phyloP scores from a whole-genome alignment of 2,797 vertebrate genomes.

The Balearica regulorum region DNA sequence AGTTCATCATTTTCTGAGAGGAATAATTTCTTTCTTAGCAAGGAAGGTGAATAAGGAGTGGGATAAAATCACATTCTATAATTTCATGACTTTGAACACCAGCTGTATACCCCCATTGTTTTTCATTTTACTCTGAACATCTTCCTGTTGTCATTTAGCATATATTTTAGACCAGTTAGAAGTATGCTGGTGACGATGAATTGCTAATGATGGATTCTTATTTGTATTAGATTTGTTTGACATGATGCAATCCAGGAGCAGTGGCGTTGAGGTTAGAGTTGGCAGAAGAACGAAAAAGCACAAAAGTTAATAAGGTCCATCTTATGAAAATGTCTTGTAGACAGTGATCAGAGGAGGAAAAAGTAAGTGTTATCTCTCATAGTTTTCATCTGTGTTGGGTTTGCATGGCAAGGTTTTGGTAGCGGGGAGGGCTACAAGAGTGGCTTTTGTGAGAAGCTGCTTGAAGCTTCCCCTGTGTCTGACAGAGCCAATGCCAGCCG shows the following conservation, averaged over 20 bases:
- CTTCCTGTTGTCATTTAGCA: background rate
- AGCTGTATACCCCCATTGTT: fast-evolving
- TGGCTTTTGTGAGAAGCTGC: no score
- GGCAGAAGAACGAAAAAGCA: background rate
- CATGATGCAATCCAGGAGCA: background rate
- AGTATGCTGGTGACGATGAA: background rate
- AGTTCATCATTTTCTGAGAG: background rate
- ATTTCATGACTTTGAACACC: background rate
- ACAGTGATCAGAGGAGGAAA: background rate
- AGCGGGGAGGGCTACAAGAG: no score
- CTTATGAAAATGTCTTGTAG: background rate
- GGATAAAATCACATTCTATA: background rate
- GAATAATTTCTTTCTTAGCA: background rate
- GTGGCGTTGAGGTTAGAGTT: background rate
- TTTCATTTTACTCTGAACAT: background rate
- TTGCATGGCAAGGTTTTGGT: no score
- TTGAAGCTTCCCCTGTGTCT: no score
- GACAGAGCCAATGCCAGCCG: no score
- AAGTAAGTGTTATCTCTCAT: background rate
- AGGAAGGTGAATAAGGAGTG: background rate
- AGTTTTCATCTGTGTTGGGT: background rate
- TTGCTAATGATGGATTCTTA: background rate
- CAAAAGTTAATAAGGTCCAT: background rate
- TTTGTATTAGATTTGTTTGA: background rate
- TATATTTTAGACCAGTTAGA: background rate